phyloP scores from a whole-genome alignment of 92 coral and sea anemone genomes.

The Galaxea fascicularis region DNA sequence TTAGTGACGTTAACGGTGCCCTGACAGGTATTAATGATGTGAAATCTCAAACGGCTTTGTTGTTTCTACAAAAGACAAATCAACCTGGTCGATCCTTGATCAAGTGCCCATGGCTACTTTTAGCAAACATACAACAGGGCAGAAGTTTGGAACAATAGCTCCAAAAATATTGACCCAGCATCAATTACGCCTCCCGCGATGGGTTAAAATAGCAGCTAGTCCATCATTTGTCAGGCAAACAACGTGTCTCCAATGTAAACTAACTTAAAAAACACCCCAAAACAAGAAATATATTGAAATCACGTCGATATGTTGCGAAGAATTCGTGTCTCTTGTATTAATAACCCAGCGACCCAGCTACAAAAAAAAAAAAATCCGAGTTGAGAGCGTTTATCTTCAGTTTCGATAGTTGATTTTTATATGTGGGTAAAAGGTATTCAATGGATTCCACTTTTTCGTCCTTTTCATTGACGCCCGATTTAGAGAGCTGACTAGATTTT shows the following conservation, averaged over 20 bases:
- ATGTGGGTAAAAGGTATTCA: too few species aligned
- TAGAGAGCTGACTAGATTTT: too few species aligned
- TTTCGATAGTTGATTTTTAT: too few species aligned
- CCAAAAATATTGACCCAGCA: conserved; percentile 38
- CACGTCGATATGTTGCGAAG: neutral
- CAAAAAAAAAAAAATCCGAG: too few species aligned
- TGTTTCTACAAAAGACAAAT: conserved; percentile 36
- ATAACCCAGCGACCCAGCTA: too few species aligned
- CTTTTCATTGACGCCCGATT: too few species aligned
- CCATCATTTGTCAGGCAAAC: conserved; percentile 12
- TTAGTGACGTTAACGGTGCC: conserved; percentile 11
- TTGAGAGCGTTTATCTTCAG: too few species aligned
- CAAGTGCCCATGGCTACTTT: conserved; percentile 13
- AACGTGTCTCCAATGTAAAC: conserved; percentile 17
- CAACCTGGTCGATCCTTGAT: conserved; percentile 12
- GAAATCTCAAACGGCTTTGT: neutral
- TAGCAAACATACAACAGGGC: conserved; percentile 15
- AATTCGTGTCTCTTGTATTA: too few species aligned
- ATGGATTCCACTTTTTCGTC: too few species aligned
- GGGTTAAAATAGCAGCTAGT: conserved; percentile 27
- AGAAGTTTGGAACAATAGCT: conserved; percentile 12
- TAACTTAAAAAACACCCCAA: neutral
- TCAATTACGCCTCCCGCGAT: conserved; percentile 45
- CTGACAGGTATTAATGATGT: conserved; percentile 19
- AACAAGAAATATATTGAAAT: neutral